Evolutionary conservation across 2,797 vertebrate species (phyloP).

Genomic region (Gastrophryne carolinensis): DNA sequence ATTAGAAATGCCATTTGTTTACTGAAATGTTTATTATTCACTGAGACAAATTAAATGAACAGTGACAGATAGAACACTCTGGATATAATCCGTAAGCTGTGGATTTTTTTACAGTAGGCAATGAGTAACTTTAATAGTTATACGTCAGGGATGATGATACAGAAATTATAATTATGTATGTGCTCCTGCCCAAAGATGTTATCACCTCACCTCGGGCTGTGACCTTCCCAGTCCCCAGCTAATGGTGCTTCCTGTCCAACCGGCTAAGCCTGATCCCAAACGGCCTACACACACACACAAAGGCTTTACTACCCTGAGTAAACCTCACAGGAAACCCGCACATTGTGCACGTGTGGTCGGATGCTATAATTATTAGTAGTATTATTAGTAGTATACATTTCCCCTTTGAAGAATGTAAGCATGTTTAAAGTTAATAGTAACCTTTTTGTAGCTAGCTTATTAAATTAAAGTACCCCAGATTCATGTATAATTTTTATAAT

Average conservation of each 20-base stretch:
- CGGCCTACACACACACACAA: constrained; percentile 17
- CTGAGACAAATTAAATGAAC: no score
- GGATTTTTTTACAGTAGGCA: not conserved
- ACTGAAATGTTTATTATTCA: no score
- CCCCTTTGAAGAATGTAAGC: not conserved
- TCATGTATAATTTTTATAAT: no score
- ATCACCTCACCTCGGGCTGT: constrained; percentile 33
- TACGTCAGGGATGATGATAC: constrained; percentile 39
- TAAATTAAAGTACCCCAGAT: no score
- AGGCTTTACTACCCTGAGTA: constrained; percentile 4
- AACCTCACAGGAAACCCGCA: constrained; percentile 12
- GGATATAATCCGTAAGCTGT: no score
- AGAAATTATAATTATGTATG: constrained; percentile 40
- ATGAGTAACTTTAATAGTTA: constrained; percentile 27
- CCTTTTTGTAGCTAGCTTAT: no score
- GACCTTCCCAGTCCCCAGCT: constrained; percentile 41
- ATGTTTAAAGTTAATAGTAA: no score
- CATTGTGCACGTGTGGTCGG: not conserved
- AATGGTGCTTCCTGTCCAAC: constrained; percentile 44
- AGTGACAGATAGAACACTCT: no score
- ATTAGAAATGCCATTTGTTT: no score
- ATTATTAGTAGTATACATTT: not conserved
- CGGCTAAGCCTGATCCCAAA: constrained; percentile 41
- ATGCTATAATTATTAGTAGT: not conserved
- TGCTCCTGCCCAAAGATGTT: constrained; percentile 43